Percentiles rank a stretch among this genome's conserved stretches.
Conservation (phyloP, 2,113 vertebrate genomes). For the Prunella fulvescens region DNA sequence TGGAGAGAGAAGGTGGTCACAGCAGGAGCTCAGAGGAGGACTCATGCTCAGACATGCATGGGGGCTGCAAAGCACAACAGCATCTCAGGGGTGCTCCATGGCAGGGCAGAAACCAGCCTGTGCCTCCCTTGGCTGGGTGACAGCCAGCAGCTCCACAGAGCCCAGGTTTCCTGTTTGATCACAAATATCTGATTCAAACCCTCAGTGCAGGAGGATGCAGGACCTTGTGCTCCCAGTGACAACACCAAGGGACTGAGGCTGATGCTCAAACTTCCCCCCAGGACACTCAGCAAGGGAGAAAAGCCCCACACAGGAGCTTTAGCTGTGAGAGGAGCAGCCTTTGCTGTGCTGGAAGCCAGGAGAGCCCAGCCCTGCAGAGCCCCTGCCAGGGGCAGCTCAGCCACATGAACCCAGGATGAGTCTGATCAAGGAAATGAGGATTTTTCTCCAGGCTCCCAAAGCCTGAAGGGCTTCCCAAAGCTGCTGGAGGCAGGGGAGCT, state of each 20-base stretch:
- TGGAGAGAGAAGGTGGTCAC: constrained; percentile 64
- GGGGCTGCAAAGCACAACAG: not conserved
- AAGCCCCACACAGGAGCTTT: fast-evolving
- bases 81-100: not conserved
- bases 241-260: fast-evolving
- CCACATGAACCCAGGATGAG: not conserved
- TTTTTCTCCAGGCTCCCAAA: not conserved
- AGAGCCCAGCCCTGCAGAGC: not conserved
- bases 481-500: not conserved
- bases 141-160: not conserved
- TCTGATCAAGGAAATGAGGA: not conserved
- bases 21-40: not conserved
- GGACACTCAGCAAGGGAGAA: no score
- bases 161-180: fast-evolving
- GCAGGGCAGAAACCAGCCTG: not conserved
- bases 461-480: not conserved
- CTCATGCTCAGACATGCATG: constrained; percentile 71
- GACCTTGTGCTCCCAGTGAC: not conserved
- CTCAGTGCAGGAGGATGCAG: not conserved
- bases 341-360: not conserved
- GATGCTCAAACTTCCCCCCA: not conserved
- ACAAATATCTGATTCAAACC: fast-evolving
- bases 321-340: not conserved
- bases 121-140: not conserved
- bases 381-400: not conserved